Base-by-base conservation (phyloP, 2,888 invertebrate genomes). In the Papilio elwesi region DNA sequence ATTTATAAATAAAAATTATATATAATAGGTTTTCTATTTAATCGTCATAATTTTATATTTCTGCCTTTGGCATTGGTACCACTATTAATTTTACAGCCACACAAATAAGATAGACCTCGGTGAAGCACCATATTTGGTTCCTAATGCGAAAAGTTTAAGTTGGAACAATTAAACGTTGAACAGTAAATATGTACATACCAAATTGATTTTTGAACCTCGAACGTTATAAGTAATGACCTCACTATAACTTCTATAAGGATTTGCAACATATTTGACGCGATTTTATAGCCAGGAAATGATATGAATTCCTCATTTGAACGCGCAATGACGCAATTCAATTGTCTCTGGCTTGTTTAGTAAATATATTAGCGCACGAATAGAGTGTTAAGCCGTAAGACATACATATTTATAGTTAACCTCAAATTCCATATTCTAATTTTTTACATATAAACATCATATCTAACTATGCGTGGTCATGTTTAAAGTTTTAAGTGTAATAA, bases 301-400 rank as follows among this genome's bases (percentile, higher is more conserved):
- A 52, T 52, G 66, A 52, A 51, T 52, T 43, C 26, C 38, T 13
- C 15, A 63, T 49, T 55, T 62, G 59, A 62, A 62, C 43, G 43
- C 43, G n/a, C 10, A 43, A 62, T 62, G 59, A 62, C 59, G 59
- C 59, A 62, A 43, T 43, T 43, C 59, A 43, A 62, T 62, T 62
- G 59, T 62, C 59, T 62, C n/a, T 59, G 43, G 59, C 38, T 65
- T 64, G 38, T 38, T 55, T 55, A 43, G 65, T 53, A 52, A 47
- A 26, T 51, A 47, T 6, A 43, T 43, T 43, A 9, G 9, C 43
- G 9, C 2, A 43, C 43, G 26, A 12, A 48, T 48, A 8, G 43
- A 65, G 43, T 62, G 38, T 59, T 59, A n/a, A 38, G 38, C 38
- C 26, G 36, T 59, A 62, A n/a, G 59, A 62, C 43, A 15, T n/a